Percentiles rank a stretch among this genome's conserved stretches.
Conservation (phyloP, 2,113 vertebrate genomes). For the Cyprinodon variegatus region DNA sequence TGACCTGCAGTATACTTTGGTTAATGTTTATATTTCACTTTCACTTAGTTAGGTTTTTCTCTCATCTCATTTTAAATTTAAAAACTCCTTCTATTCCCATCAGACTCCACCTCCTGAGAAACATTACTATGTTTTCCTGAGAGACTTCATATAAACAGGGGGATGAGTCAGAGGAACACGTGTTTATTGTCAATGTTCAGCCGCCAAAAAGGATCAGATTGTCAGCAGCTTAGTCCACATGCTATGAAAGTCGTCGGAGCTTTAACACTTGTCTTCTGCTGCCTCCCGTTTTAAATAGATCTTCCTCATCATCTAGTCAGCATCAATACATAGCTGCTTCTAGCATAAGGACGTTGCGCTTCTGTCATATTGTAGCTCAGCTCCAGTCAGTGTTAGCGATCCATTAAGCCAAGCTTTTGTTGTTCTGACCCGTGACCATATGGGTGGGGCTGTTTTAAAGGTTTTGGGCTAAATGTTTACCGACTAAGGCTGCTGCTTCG, state of each 20-base stretch:
- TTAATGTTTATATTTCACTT: no score
- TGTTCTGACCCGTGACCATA: slow-evolving; percentile 35
- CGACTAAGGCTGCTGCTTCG: not conserved
- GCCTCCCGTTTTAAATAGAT: not conserved
- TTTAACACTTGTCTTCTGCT: slow-evolving; percentile 6
- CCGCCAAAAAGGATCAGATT: not conserved
- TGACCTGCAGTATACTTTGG: no score
- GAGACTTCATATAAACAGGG: not conserved
- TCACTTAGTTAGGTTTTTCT: no score
- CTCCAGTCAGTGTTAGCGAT: slow-evolving; percentile 41
- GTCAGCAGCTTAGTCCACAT: not conserved
- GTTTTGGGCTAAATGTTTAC: slow-evolving; percentile 22
- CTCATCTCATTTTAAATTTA: no score
- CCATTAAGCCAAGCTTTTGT: slow-evolving; percentile 46
- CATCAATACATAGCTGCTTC: not conserved
- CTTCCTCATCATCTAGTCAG: slow-evolving; percentile 10
- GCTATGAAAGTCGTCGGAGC: slow-evolving; percentile 3
- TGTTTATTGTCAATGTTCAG: not conserved
- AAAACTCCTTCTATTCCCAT: not conserved
- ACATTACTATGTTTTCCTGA: not conserved
- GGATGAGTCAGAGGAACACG: not conserved
- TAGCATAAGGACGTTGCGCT: not conserved
- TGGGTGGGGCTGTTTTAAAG: slow-evolving; percentile 37
- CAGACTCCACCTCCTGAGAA: not conserved
- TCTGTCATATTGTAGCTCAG: slow-evolving; percentile 13